phyloP scores from a whole-genome alignment of 2,113 vertebrate genomes.

The Numida meleagris region DNA sequence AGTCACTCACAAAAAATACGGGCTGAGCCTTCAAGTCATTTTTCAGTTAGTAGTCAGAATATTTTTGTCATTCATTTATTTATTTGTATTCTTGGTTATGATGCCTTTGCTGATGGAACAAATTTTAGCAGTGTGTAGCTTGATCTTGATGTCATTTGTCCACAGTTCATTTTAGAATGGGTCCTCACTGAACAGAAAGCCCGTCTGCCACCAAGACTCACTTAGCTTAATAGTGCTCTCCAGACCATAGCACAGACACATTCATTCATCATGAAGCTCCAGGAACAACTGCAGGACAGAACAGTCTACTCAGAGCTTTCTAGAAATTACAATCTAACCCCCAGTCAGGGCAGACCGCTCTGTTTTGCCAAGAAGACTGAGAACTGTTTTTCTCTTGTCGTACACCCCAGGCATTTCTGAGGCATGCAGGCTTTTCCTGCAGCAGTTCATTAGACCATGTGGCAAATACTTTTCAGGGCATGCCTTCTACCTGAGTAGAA shows the following conservation, averaged over 20 bases:
- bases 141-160: background rate
- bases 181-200: background rate
- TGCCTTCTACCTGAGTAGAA: background rate
- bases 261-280: background rate
- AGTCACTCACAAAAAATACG: accelerated
- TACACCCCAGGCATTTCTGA: background rate
- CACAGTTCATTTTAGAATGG: background rate
- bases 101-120: background rate
- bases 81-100: background rate
- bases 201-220: background rate
- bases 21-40: background rate
- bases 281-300: background rate
- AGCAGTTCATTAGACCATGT: background rate
- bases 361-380: background rate
- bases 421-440: background rate
- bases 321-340: background rate
- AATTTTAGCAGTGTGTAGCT: background rate
- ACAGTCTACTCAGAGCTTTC: background rate
- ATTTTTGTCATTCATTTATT: background rate
- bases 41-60: background rate
- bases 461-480: background rate
- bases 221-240: background rate
- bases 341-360: background rate
- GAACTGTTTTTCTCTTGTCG: background rate
- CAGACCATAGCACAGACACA: background rate